These are phyloP conservation scores for Umimayanthus kanabou DNA, from an alignment of 92 coral and sea anemone genomes.

Conservation along the genomic window DNA sequence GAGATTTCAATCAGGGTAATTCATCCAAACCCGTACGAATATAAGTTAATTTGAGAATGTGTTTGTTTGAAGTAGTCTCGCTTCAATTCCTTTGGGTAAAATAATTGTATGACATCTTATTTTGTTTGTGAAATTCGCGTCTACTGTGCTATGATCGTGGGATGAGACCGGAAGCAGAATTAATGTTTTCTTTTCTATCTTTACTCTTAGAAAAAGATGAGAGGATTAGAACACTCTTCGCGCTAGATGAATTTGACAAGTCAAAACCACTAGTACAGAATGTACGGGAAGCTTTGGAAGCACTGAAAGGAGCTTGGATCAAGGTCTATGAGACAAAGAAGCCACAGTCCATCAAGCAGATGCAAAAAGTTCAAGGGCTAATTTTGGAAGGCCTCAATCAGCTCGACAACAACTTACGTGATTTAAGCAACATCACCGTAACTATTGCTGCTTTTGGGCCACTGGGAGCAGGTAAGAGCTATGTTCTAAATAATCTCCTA, in stretches of 20 bases:
- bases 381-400: conserved; percentile 47
- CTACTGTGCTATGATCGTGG: too few species aligned
- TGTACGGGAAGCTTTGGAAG: background rate
- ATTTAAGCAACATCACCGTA: conserved; percentile 43
- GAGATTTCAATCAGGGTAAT: too few species aligned
- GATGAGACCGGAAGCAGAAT: background rate
- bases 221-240: background rate
- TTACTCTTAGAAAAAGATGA: background rate
- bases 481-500: conserved; percentile 50
- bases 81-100: too few species aligned
- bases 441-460: conserved; percentile 60
- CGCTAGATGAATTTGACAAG: background rate
- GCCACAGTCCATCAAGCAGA: background rate
- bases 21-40: too few species aligned
- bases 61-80: too few species aligned
- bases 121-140: too few species aligned
- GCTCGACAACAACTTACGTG: conserved; percentile 29
- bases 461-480: conserved; percentile 64
- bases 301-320: background rate
- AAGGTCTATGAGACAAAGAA: background rate
- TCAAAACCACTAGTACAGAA: background rate
- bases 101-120: too few species aligned
- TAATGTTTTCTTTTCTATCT: background rate
- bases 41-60: too few species aligned
- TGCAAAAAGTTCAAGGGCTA: conserved; percentile 25